Conservation (phyloP, 2,113 vertebrate species). For the Galbula dea region DNA sequence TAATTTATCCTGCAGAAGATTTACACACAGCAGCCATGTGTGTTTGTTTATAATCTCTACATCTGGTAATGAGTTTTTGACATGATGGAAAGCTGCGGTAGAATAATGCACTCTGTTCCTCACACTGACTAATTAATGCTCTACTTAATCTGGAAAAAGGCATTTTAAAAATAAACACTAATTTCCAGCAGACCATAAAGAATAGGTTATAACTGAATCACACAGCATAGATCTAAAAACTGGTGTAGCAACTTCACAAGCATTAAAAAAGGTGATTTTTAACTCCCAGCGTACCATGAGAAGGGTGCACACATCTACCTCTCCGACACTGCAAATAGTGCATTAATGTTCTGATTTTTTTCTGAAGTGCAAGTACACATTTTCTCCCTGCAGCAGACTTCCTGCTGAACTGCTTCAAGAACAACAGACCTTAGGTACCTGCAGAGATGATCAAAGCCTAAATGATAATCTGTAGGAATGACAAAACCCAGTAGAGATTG, state of each 20-base stretch:
- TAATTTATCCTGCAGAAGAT: constrained; percentile 36
- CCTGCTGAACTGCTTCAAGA: neutral
- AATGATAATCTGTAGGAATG: neutral
- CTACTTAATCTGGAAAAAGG: constrained; percentile 13
- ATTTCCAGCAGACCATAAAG: constrained; percentile 30
- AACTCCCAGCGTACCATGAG: neutral
- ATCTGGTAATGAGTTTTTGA: constrained; percentile 41
- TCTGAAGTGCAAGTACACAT: neutral
- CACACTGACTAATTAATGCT: constrained; percentile 33
- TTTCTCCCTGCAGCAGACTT: neutral
- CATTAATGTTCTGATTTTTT: neutral
- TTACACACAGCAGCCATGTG: constrained; percentile 36
- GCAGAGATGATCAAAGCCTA: neutral
- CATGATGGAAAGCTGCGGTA: constrained; percentile 12
- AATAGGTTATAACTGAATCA: neutral
- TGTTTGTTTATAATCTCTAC: constrained; percentile 52
- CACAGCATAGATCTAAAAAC: neutral
- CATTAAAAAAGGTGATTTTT: neutral
- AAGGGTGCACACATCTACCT: neutral
- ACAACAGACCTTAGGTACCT: neutral
- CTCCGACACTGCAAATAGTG: neutral
- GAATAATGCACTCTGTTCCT: constrained; percentile 4
- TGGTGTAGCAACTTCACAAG: neutral
- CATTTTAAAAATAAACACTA: constrained; percentile 41
- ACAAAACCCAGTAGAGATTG: neutral